Evolutionary conservation across 1,140 invertebrate species (phyloP), one percentile per base, ranked within the genome.

Genomic region (Cydia amplana): DNA sequence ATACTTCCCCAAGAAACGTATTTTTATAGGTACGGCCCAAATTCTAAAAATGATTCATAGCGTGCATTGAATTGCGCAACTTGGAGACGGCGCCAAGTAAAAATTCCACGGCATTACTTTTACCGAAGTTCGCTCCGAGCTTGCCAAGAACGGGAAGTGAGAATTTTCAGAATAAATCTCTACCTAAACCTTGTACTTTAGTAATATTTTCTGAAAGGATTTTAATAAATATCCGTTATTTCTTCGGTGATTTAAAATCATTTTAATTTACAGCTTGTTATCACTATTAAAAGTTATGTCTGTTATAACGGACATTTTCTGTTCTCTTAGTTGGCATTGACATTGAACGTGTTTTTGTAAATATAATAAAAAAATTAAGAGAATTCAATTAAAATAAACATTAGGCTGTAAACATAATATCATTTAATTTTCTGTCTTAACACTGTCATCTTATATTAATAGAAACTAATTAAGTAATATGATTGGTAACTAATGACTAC

Each of bases 31-130:
- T 40, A 70, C 43, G 32, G 28, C n/a, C n/a, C 65, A 70, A n/a
- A 36, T 36, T 70, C 65, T 40, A 36, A 36, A 70, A 40, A 7
- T 70, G 65, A 70, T 70, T 70, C 65, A 43, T 70, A 16, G 23
- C 64, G 36, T 36, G 65, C 65, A 36, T 40, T 76, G 77, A 81
- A 81, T 81, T 67, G 74, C 73, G 46, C 20, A 79, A 79, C 75
- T 79, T 77, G 28, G 73, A 80, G 78, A 77, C 77, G 74, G 46
- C 72, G 74, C 36, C 14, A 77, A 70, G 65, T 18, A 70, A 70
- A 70, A 70, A 70, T 70, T 40, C n/a, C 28, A 43, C n/a, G 16
- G 20, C 65, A 36, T 67, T 32, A n/a, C 65, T 40, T 70, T 70
- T 40, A 70, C 65, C 65, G 18, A 70, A 70, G 28, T 32, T 67